phyloP scores from a whole-genome alignment of 2,113 vertebrate species.

The Thymallus thymallus region DNA sequence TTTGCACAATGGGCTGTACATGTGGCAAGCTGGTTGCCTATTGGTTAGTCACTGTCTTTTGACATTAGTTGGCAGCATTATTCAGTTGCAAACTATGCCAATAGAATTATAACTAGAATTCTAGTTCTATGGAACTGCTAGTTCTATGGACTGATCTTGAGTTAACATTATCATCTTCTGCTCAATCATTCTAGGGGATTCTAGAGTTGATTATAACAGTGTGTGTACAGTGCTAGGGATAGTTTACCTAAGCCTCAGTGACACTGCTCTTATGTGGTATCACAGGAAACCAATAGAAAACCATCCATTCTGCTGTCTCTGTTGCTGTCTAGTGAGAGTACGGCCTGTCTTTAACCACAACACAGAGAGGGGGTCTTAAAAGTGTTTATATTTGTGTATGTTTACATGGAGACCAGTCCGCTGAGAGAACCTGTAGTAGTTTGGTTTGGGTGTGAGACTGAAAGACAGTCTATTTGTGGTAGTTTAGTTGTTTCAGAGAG shows the following conservation, averaged over 20 bases:
- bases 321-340: too few species aligned
- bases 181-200: slow-evolving; percentile 22
- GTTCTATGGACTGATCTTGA: too few species aligned
- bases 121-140: too few species aligned
- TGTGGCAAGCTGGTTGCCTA: neutral
- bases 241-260: slow-evolving; percentile 6
- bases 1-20: neutral
- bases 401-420: too few species aligned
- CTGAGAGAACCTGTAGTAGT: too few species aligned
- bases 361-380: neutral
- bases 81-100: neutral
- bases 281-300: slow-evolving; percentile 50
- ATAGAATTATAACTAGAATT: too few species aligned
- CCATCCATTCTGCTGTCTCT: slow-evolving; percentile 16
- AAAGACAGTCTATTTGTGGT: too few species aligned
- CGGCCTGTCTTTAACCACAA: slow-evolving; percentile 28
- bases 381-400: neutral
- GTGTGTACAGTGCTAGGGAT: neutral
- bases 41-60: neutral
- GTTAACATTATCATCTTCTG: neutral
- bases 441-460: too few species aligned
- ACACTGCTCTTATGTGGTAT: slow-evolving; percentile 37
- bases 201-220: neutral
- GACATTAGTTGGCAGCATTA: neutral
- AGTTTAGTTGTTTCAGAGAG: neutral